Conservation (phyloP, 2,797 vertebrate species). For the Enteromius argenteus region DNA sequence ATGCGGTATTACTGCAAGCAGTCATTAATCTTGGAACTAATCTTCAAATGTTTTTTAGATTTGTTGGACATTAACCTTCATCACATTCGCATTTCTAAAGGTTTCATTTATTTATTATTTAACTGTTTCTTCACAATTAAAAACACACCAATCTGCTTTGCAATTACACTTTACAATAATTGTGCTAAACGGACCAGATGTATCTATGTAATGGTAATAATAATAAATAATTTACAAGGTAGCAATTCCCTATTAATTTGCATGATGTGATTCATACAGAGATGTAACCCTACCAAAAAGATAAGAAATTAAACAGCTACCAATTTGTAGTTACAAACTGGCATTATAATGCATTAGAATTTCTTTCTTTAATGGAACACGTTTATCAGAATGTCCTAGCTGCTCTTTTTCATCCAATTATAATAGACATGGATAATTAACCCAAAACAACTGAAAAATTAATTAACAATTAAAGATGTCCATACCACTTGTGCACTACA, state of each 20-base stretch:
- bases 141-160: slow-evolving; percentile 15
- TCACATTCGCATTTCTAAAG: neutral
- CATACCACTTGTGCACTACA: neutral
- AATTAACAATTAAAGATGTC: neutral
- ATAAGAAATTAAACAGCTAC: neutral
- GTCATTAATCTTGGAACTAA: slow-evolving; percentile 6
- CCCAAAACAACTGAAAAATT: neutral
- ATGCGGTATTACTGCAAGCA: neutral
- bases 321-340: neutral
- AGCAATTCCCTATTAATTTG: neutral
- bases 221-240: neutral
- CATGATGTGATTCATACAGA: neutral
- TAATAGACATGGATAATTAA: neutral
- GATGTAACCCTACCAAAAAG: neutral
- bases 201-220: slow-evolving; percentile 37
- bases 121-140: slow-evolving; percentile 12
- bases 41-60: neutral
- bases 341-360: neutral
- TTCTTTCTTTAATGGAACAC: neutral
- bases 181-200: slow-evolving; percentile 31
- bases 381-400: neutral
- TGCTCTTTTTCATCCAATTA: neutral
- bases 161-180: slow-evolving; percentile 42
- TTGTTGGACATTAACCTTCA: neutral
- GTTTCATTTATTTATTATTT: neutral